phyloP scores from a whole-genome alignment of 1,140 invertebrate genomes.

The Lepidurus arcticus region DNA sequence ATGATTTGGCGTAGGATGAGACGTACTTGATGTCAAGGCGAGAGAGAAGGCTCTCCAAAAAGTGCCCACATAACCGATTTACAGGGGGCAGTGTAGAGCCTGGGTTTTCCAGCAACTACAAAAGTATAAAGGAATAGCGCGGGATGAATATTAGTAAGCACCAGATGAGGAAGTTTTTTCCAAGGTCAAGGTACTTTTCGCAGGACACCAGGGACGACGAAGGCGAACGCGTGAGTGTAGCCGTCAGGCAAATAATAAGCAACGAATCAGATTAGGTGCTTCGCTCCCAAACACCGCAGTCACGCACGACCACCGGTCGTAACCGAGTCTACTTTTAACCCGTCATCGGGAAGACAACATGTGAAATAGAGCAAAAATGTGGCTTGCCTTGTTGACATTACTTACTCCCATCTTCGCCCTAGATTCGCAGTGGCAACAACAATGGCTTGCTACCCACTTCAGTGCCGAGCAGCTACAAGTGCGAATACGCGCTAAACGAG shows the following conservation, averaged over 20 bases:
- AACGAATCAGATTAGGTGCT: neutral
- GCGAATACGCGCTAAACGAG: neutral
- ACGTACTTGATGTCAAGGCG: neutral
- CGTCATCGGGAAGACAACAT: neutral
- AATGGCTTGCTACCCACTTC: neutral
- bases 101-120: neutral
- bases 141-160: neutral
- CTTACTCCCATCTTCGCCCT: neutral
- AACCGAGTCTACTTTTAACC: neutral
- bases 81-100: neutral
- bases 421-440: neutral
- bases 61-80: neutral
- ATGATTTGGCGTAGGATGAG: neutral
- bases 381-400: neutral
- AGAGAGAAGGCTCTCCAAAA: neutral
- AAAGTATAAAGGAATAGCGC: neutral
- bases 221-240: neutral
- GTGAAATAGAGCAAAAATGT: neutral
- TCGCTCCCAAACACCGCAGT: neutral
- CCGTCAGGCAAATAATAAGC: conserved; percentile 21
- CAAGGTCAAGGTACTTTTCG: conserved; percentile 1
- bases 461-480: neutral
- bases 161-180: neutral
- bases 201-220: neutral
- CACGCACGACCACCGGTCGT: neutral